Evolutionary conservation across 2,113 vertebrate genomes (phyloP).

Genomic region (Labeo catla): DNA sequence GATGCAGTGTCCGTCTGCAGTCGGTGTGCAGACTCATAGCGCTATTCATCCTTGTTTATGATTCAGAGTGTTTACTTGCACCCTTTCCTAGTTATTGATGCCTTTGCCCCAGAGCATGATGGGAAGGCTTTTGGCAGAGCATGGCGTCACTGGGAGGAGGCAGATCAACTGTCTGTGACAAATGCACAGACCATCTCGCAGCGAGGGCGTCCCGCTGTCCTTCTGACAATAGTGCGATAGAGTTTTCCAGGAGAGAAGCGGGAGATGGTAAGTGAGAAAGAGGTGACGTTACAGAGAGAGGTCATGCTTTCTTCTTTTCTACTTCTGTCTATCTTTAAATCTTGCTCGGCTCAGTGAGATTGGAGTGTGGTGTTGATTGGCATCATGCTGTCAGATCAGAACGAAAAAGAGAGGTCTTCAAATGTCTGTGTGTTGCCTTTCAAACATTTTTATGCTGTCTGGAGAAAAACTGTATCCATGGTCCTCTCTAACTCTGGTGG

Average conservation of each 20-base stretch:
- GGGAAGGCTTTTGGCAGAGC: constrained; percentile 15
- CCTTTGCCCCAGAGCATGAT: constrained; percentile 33
- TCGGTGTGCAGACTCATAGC: constrained; percentile 32
- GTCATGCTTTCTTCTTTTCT: constrained; percentile 54
- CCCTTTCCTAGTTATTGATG: constrained; percentile 40
- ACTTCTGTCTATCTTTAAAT: constrained; percentile 50
- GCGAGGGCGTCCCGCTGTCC: constrained; percentile 51
- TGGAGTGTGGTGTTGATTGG: constrained; percentile 76
- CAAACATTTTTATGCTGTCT: constrained; percentile 37
- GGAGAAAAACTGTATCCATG: constrained; percentile 43
- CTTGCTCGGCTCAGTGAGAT: constrained; percentile 59
- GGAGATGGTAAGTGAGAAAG: not conserved
- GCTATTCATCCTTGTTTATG: constrained; percentile 46
- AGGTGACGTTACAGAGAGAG: constrained; percentile 54
- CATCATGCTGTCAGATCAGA: constrained; percentile 69
- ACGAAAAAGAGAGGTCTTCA: constrained; percentile 42
- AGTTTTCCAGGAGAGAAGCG: constrained; percentile 44
- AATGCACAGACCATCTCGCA: constrained; percentile 41
- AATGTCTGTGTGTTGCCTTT: constrained; percentile 53
- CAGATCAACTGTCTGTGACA: constrained; percentile 30
- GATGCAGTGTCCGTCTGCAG: constrained; percentile 28
- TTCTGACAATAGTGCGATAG: constrained; percentile 58
- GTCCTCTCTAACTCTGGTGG: not conserved
- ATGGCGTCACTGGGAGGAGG: not conserved
- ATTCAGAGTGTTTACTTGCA: constrained; percentile 49